phyloP scores from a whole-genome alignment of 2,797 vertebrate genomes.

The Tokudaia muenninki region DNA sequence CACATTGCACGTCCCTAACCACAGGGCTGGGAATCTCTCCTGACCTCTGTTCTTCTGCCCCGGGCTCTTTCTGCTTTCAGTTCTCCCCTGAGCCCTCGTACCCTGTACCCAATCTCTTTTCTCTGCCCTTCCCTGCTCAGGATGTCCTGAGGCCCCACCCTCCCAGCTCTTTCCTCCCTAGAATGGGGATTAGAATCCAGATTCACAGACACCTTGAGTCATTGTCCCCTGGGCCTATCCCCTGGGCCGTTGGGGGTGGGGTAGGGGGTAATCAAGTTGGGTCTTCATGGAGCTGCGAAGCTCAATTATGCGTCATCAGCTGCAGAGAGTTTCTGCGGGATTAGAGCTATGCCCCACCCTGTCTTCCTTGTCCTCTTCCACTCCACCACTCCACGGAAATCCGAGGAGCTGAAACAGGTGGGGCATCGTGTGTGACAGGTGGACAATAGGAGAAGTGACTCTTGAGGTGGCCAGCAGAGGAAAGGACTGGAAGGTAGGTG shows the following conservation, averaged over 20 bases:
- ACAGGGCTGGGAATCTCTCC: background rate
- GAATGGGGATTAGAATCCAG: conserved; percentile 67
- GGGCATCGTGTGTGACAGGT: conserved; percentile 25
- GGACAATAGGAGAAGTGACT: background rate
- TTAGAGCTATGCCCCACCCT: conserved; percentile 51
- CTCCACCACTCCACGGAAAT: conserved; percentile 56
- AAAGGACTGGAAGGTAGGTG: background rate
- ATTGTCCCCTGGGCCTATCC: background rate
- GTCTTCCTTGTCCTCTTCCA: conserved; percentile 60
- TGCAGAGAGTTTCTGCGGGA: background rate
- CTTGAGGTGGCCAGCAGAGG: background rate
- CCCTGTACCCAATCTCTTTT: background rate
- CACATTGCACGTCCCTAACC: background rate
- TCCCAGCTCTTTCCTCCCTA: background rate
- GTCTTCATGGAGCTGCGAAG: background rate
- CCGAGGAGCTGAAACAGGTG: background rate
- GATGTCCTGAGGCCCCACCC: background rate
- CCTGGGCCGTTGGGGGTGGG: background rate
- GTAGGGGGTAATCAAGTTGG: background rate
- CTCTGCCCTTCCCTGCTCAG: background rate
- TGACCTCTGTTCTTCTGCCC: background rate
- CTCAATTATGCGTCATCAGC: conserved; percentile 57
- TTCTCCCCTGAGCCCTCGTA: background rate
- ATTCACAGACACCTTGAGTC: conserved; percentile 52
- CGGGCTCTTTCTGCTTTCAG: background rate